These are phyloP conservation scores for Myripristis murdjan DNA, from an alignment of 2,797 vertebrate genomes.

Conservation along the genomic window DNA sequence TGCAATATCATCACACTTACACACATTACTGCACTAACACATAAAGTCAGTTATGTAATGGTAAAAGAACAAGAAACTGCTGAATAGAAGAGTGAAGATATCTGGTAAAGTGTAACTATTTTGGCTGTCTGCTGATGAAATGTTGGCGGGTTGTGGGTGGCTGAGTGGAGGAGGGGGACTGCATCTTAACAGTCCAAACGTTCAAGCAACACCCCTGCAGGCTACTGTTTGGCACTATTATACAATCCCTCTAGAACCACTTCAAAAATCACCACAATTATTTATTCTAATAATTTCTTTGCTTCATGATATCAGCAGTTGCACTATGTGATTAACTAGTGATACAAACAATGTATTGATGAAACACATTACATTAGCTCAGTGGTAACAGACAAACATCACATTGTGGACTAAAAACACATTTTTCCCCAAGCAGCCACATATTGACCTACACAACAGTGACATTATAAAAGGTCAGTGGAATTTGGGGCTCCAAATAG, in stretches of 20 bases:
- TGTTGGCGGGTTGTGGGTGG: not conserved
- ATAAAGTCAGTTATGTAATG: no score
- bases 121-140: not conserved
- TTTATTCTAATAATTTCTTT: not conserved
- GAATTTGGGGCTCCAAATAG: no score
- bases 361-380: not conserved
- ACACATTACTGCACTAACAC: not conserved
- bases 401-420: not conserved
- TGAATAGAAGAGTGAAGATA: not conserved
- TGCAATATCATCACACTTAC: not conserved
- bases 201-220: no score
- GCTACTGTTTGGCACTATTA: not conserved
- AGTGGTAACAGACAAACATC: not conserved
- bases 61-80: not conserved
- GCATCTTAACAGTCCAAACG: not conserved
- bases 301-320: not conserved
- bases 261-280: no score
- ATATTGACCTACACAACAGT: no score
- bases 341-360: not conserved
- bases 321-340: not conserved
- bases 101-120: not conserved
- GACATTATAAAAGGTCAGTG: no score
- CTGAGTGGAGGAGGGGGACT: not conserved
- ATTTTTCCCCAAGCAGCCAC: not conserved
- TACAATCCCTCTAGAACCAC: no score